phyloP scores from a whole-genome alignment of 1,140 invertebrate genomes.

The Heliothis virescens region DNA sequence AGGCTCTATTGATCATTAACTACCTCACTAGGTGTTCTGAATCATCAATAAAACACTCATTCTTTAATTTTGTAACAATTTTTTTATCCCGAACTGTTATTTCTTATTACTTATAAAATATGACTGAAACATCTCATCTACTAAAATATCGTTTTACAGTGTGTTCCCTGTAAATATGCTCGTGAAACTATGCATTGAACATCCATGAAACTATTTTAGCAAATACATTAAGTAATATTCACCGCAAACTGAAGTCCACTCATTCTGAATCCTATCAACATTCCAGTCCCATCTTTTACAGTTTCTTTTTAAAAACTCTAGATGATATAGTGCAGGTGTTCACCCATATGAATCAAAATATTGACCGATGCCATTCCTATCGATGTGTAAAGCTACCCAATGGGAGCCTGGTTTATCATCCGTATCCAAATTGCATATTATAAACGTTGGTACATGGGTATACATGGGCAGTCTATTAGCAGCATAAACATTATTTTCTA shows the following conservation, averaged over 20 bases:
- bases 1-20: no score
- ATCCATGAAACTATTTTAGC: neutral
- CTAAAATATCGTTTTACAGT: conserved; percentile 2
- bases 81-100: neutral
- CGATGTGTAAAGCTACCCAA: neutral
- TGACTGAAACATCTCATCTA: neutral
- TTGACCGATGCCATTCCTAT: conserved; percentile 6
- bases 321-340: neutral
- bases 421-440: no score
- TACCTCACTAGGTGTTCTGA: no score
- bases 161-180: conserved; percentile 5
- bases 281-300: conserved; percentile 9
- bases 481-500: no score
- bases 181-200: neutral
- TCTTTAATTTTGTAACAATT: no score
- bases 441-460: neutral
- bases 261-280: neutral
- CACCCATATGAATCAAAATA: conserved; percentile 11
- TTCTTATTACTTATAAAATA: neutral
- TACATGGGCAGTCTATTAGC: no score
- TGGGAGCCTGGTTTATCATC: neutral
- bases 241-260: no score
- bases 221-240: neutral
- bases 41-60: no score
- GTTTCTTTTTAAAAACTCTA: conserved; percentile 2